Base-by-base conservation (phyloP, 2,797 vertebrate species). In the Mionectes olivaceus region DNA sequence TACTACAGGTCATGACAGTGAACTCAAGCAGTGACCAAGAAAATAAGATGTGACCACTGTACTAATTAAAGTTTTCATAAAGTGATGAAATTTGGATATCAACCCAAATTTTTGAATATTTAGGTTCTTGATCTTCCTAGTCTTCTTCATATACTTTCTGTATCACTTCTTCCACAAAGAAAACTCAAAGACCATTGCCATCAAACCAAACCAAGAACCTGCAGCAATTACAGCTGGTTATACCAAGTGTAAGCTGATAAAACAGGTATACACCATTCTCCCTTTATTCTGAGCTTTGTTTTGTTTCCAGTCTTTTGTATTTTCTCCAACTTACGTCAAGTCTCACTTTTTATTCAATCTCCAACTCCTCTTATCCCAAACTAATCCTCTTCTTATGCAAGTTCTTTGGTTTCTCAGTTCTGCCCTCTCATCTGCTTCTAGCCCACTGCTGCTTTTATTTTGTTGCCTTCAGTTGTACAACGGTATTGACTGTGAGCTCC, bases 161-260 rank as follows among this genome's bases (percentile, higher is more conserved):
- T 39, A 43, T 25, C 19, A 43, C 30, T 30, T 87, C 33, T 89
- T 76, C 35, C 35, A 47, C n/a, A 24, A 47, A 23, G 19, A 56
- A 56, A 82, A 64, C 1, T 4, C 21, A 3, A 13, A 56, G 10
- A 37, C 27, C 67, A 33, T 7, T 27, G 28, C 14, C 43, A 37
- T 17, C 3, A 2, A 37, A 32, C 3, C 39, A 67, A 60, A 77
- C 11, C 32, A 70, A 86, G 15, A 21, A 49, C 23, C 57, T 56
- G 28, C 55, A 32, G 27, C 33, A 16, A 16, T 33, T 35, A 16
- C 0, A 73, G 22, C 10, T 4, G 0, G 2, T 16, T n/a, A 22
- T 33, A 44, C 24, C 10, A 13, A 18, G 1, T 10, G 19, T 13
- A 30, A 27, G 22, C 43, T 53, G 50, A 63, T 28, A 49, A 17